A percentile compares a stretch with the other conserved stretches of the same genome.
Conservation (phyloP, 2,797 vertebrate genomes). For the Chaetodon trifasciatus region DNA sequence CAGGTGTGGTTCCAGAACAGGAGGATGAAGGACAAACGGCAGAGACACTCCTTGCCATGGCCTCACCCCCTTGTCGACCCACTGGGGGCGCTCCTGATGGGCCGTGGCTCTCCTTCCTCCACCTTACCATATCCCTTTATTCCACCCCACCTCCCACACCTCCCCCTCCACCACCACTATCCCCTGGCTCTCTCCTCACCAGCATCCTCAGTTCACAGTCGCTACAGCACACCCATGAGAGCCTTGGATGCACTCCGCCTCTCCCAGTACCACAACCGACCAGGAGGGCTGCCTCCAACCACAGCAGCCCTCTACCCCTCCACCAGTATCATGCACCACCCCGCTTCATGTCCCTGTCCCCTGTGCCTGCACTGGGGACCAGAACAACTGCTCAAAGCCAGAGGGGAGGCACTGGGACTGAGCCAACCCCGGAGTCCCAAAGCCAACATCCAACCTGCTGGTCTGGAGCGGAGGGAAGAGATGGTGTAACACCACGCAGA, state of each 20-base stretch:
- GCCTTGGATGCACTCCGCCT: constrained; percentile 71
- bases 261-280: constrained; percentile 73
- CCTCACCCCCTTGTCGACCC: constrained; percentile 75
- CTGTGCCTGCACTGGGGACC: constrained; percentile 80
- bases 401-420: constrained; percentile 62
- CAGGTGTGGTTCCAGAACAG: constrained; percentile 86
- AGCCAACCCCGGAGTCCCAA: constrained; percentile 60
- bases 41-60: constrained; percentile 81
- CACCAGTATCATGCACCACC: constrained; percentile 71
- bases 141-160: constrained; percentile 71
- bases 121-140: constrained; percentile 69
- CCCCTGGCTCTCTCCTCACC: constrained; percentile 68
- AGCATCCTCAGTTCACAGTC: constrained; percentile 54
- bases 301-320: constrained; percentile 66
- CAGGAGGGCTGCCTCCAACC: constrained; percentile 64
- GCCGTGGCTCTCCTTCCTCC: constrained; percentile 70
- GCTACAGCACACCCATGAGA: constrained; percentile 66
- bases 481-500: constrained; percentile 23
- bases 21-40: constrained; percentile 87
- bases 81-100: constrained; percentile 79
- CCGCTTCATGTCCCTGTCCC: constrained; percentile 66
- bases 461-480: constrained; percentile 70
- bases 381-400: constrained; percentile 76
- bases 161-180: constrained; percentile 77
- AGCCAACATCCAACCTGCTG: constrained; percentile 47